Evolutionary conservation across 2,113 vertebrate species (phyloP).

Genomic region (Heterotis niloticus): DNA sequence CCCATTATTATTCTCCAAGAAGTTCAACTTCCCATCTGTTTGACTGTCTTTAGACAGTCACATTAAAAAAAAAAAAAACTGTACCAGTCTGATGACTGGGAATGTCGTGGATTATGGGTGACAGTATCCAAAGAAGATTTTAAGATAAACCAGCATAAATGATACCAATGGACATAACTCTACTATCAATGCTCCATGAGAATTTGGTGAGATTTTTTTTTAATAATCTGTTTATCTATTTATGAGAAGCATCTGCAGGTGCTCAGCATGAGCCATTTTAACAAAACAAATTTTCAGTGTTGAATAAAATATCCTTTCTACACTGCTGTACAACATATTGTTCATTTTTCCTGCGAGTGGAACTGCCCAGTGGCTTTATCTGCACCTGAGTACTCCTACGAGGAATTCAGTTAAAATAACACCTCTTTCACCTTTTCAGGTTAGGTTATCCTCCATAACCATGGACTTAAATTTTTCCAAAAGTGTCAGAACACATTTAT

Average conservation of each 20-base stretch:
- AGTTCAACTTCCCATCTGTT: too few species aligned
- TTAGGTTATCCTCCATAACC: slow-evolving; percentile 5
- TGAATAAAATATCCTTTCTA: not conserved
- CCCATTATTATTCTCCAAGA: too few species aligned
- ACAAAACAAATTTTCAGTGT: too few species aligned
- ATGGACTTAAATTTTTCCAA: not conserved
- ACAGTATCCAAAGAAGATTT: too few species aligned
- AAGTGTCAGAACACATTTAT: too few species aligned
- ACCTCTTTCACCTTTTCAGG: slow-evolving; percentile 26
- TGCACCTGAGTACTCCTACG: slow-evolving; percentile 7
- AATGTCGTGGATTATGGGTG: not conserved
- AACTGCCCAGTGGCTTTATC: not conserved
- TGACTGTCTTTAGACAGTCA: slow-evolving; percentile 3
- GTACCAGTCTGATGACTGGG: slow-evolving; percentile 11
- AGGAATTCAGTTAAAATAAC: slow-evolving; percentile 30
- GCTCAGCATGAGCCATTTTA: too few species aligned
- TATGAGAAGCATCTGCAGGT: too few species aligned
- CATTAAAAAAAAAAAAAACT: slow-evolving; percentile 28
- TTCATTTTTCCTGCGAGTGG: not conserved
- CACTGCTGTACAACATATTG: not conserved
- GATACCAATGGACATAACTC: too few species aligned
- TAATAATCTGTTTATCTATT: not conserved
- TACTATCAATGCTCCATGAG: too few species aligned
- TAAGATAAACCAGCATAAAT: too few species aligned
- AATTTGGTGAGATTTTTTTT: not conserved